Base-by-base conservation (phyloP, 2,797 vertebrate genomes). In the Chaetophractus vellerosus region DNA sequence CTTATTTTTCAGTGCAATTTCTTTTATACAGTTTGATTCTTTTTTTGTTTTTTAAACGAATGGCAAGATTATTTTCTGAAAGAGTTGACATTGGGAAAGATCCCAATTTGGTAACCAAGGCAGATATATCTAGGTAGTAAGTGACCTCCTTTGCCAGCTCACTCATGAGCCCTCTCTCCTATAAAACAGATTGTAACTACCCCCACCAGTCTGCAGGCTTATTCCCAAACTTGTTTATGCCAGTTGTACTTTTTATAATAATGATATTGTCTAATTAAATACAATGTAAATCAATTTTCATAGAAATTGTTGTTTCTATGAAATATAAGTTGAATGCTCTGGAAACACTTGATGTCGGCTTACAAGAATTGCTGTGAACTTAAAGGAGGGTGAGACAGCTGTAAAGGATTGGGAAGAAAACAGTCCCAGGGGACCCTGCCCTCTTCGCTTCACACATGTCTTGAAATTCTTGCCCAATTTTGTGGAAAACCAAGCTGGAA, bases 181-280 rank as follows among this genome's bases (percentile, higher is more conserved):
- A 63, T 0, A 3, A n/a, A 71, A 45, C 15, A 9, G 0, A 0
- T 41, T 1, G 28, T 55, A 63, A 33, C 31, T 4, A 16, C 21
- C 68, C 59, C 10, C 9, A 19, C 18, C 14, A 57, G 5, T 19
- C 78, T 66, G 83, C 3, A 31, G n/a, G 66, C 75, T 59, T 38
- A 26, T 55, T 14, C 38, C n/a, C n/a, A 36, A 12, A 36, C 2
- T 75, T 18, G 11, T 45, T 75, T 8, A 26, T 59, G 36, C 63
- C 83, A 41, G 36, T 18, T 50, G 26, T 63, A 63, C 26, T 38
- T 64, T 11, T 72, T 50, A 50, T 33, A 72, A 71, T 12, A n/a
- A 75, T 68, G 55, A 48, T 24, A 2, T 45, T 18, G 33, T 50
- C 52, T 64, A 87, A 87, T 75, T 24, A 82, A 88, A 50, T 18